Evolutionary conservation across 2,113 vertebrate genomes (phyloP).

Genomic region (Seriola quinqueradiata): DNA sequence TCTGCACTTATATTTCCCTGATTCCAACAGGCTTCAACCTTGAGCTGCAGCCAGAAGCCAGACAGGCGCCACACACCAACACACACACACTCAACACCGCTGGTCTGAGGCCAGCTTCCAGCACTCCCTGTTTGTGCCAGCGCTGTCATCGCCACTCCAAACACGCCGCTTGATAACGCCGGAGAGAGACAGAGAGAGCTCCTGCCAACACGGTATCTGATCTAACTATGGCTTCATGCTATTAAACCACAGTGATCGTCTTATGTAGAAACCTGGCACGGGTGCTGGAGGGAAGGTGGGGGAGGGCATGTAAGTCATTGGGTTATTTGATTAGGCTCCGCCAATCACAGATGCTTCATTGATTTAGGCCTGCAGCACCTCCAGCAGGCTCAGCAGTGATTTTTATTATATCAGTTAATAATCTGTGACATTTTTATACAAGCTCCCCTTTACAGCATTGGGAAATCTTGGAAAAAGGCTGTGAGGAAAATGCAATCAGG

Average conservation of each 20-base stretch:
- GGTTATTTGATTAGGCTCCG: conserved; percentile 52
- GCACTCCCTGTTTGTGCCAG: conserved; percentile 66
- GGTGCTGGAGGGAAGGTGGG: not conserved
- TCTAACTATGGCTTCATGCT: conserved; percentile 53
- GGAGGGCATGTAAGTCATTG: conserved; percentile 41
- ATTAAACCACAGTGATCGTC: conserved; percentile 58
- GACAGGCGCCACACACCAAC: conserved; percentile 72
- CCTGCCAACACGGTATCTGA: conserved; percentile 66
- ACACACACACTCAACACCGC: conserved; percentile 47
- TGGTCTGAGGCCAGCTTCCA: conserved; percentile 69
- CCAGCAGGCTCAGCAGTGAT: conserved; percentile 36
- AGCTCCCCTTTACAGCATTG: not conserved
- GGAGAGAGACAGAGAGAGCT: conserved; percentile 37
- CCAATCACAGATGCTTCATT: conserved; percentile 61
- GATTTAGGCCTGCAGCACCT: conserved; percentile 56
- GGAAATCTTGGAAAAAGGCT: not conserved
- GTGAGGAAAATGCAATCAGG: not conserved
- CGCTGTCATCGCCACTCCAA: conserved; percentile 65
- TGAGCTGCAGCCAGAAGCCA: conserved; percentile 74
- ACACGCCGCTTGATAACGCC: conserved; percentile 60
- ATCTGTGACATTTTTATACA: conserved; percentile 21
- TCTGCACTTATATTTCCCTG: conserved; percentile 43
- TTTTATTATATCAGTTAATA: conserved; percentile 35
- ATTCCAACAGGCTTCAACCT: conserved; percentile 66
- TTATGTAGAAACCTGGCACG: conserved; percentile 56